Percentiles rank a stretch among this genome's conserved stretches.
Conservation (phyloP, 2,888 invertebrate species). For the Troides oblongomaculatus region DNA sequence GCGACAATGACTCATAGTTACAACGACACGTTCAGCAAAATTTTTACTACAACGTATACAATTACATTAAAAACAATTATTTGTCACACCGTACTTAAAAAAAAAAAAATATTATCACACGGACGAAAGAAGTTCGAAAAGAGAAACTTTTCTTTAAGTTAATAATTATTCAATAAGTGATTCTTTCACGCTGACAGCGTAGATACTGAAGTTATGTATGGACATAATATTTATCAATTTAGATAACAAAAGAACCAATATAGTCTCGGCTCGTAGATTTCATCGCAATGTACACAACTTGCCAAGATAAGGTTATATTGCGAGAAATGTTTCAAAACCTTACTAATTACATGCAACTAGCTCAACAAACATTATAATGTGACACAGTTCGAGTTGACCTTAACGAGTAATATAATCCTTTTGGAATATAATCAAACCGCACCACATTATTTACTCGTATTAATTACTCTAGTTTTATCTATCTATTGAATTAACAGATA, state of each 20-base stretch:
- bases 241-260: conserved; percentile 66
- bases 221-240: conserved; percentile 68
- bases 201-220: conserved; percentile 66
- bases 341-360: no score
- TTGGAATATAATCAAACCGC: no score
- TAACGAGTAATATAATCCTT: no score
- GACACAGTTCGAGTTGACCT: no score
- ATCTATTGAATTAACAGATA: no score
- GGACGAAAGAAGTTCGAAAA: conserved; percentile 11
- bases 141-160: neutral
- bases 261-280: conserved; percentile 55
- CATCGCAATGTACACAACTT: conserved; percentile 57
- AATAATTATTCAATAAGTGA: conserved; percentile 64
- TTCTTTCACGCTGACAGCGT: conserved; percentile 51
- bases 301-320: conserved; percentile 43
- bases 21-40: conserved; percentile 58
- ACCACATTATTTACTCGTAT: no score
- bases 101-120: conserved; percentile 37
- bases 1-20: conserved; percentile 69
- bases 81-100: conserved; percentile 43
- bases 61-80: conserved; percentile 31
- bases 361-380: no score
- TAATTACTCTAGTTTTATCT: no score
- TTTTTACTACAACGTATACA: conserved; percentile 43
- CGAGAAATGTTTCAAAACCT: conserved; percentile 36